phyloP scores from a whole-genome alignment of 1,140 invertebrate species.

The honey bee (Apis mellifera) region Amel_HAv3.1 CM009933.2:3460501-3461000 shows the following conservation, averaged over 20 bases:
- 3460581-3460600: constrained; percentile 33
- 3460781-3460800: constrained; percentile 78
- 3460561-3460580: constrained; percentile 51
- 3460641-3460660: constrained; percentile 11
- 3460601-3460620: constrained; percentile 40
- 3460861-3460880: not conserved
- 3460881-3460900: too few relatives aligned
- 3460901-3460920: not conserved
- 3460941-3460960: not conserved
- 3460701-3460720: constrained; percentile 74
- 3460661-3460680: constrained; percentile 36
- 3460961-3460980: constrained; percentile 21
- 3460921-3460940: not conserved
- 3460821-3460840: constrained; percentile 25
- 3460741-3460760: not conserved
- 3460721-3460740: constrained; percentile 71
- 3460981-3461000: constrained; percentile 23
- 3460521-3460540: constrained; percentile 42
- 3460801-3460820: constrained; percentile 52
- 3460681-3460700: constrained; percentile 78
- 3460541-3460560: not conserved
- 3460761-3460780: constrained; percentile 70
- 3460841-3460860: not conserved
- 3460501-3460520: constrained; percentile 17
- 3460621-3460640: not conserved